Evolutionary conservation across 2,888 invertebrate genomes (phyloP).

Genomic region (Acronicta alni): DNA sequence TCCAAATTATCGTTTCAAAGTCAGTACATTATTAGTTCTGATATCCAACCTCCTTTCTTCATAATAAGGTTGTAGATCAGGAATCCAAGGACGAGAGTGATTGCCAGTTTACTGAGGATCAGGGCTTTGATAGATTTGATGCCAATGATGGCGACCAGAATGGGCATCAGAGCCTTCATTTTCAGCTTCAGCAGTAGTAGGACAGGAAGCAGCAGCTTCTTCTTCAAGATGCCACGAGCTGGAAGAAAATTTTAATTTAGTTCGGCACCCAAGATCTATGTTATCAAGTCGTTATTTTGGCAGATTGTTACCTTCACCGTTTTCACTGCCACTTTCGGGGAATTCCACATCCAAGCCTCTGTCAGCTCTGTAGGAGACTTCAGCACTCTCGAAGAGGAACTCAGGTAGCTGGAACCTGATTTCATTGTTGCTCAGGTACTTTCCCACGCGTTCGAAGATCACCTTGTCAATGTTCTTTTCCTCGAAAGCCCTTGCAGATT

Average conservation of each 20-base stretch:
- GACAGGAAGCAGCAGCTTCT: slow-evolving; percentile 94
- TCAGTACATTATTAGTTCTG: background rate
- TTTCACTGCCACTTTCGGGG: slow-evolving; percentile 85
- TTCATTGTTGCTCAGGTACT: slow-evolving; percentile 93
- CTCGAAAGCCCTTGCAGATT: slow-evolving; percentile 90
- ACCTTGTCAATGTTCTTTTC: slow-evolving; percentile 92
- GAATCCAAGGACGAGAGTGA: slow-evolving; percentile 94
- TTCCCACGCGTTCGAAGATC: slow-evolving; percentile 92
- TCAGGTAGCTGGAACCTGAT: slow-evolving; percentile 93
- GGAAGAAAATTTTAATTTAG: slow-evolving; percentile 60
- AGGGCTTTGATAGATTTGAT: slow-evolving; percentile 95
- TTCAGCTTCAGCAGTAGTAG: slow-evolving; percentile 94
- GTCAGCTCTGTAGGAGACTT: slow-evolving; percentile 91
- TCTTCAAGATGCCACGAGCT: slow-evolving; percentile 95
- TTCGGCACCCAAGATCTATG: slow-evolving; percentile 1
- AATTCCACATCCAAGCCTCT: slow-evolving; percentile 91
- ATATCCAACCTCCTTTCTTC: slow-evolving; percentile 92
- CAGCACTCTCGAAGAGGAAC: slow-evolving; percentile 91
- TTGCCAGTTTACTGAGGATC: slow-evolving; percentile 95
- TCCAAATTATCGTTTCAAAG: background rate
- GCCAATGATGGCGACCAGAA: slow-evolving; percentile 93
- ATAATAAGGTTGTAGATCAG: slow-evolving; percentile 92
- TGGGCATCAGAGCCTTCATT: slow-evolving; percentile 95
- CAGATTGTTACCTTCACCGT: slow-evolving; percentile 86
- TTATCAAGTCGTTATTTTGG: background rate